A percentile compares a stretch with the other conserved stretches of the same genome.
Evolutionary conservation across 2,113 vertebrate genomes (phyloP).

Genomic region (Onychostoma macrolepis): DNA sequence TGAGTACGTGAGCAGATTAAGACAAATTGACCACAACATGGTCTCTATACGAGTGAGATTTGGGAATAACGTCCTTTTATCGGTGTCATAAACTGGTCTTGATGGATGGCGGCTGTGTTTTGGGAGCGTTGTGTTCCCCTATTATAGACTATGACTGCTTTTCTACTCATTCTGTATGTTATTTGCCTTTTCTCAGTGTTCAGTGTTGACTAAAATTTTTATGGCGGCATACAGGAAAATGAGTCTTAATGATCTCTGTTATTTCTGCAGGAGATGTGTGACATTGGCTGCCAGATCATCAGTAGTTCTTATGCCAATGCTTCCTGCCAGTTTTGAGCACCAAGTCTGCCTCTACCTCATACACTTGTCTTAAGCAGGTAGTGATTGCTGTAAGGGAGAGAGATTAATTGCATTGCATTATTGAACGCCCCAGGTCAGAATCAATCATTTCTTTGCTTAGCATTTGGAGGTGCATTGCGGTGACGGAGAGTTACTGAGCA

Average conservation of each 20-base stretch:
- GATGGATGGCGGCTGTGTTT: constrained; percentile 21
- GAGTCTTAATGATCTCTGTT: neutral
- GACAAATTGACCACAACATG: neutral
- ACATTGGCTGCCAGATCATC: neutral
- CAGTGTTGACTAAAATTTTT: neutral
- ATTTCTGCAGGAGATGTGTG: neutral
- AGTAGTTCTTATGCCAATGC: neutral
- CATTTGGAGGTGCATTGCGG: constrained; percentile 49
- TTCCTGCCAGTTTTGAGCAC: constrained; percentile 5
- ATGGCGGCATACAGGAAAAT: constrained; percentile 10
- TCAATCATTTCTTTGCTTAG: constrained; percentile 44
- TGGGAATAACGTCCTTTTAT: neutral
- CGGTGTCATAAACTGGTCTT: constrained; percentile 21
- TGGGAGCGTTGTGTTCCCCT: neutral
- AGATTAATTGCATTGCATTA: constrained; percentile 52
- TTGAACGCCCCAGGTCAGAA: constrained; percentile 30
- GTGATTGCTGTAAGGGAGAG: constrained; percentile 23
- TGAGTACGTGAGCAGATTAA: constrained; percentile 1
- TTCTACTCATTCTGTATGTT: neutral
- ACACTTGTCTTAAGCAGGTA: neutral
- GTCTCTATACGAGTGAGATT: neutral
- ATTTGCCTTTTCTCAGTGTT: neutral
- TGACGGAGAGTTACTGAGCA: constrained; percentile 8
- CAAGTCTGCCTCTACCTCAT: neutral
- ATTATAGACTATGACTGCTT: neutral